Conservation (phyloP, 2,797 vertebrate species). For the Morelia viridis region DNA sequence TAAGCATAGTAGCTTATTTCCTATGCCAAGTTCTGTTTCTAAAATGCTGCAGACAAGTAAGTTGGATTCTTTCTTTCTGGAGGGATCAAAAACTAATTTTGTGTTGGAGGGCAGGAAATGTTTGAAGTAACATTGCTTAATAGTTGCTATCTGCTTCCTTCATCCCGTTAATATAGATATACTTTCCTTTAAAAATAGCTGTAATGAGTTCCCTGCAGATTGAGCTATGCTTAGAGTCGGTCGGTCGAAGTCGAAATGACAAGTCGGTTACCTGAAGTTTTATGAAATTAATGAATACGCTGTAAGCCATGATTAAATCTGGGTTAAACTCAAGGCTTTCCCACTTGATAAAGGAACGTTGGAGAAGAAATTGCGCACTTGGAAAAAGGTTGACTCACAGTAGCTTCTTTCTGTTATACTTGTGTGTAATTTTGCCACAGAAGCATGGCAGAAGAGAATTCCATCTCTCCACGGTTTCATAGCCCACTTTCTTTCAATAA, state of each 20-base stretch:
- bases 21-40: background rate
- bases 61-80: background rate
- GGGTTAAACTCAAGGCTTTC: background rate
- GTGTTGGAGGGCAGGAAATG: background rate
- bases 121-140: background rate
- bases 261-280: background rate
- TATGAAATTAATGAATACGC: background rate
- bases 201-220: background rate
- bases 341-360: background rate
- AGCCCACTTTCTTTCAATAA: background rate
- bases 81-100: background rate
- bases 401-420: background rate
- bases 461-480: background rate
- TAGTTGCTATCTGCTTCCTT: too few relatives aligned
- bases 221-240: background rate
- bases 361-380: background rate
- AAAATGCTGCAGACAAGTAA: background rate
- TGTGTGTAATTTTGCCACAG: background rate
- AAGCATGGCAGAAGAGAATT: background rate
- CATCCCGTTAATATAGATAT: too few relatives aligned
- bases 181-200: background rate
- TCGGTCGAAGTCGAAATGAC: background rate
- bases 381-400: background rate
- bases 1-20: background rate
- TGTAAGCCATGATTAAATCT: background rate